phyloP scores from a whole-genome alignment of 2,888 invertebrate species.

The Arenicola marina region DNA sequence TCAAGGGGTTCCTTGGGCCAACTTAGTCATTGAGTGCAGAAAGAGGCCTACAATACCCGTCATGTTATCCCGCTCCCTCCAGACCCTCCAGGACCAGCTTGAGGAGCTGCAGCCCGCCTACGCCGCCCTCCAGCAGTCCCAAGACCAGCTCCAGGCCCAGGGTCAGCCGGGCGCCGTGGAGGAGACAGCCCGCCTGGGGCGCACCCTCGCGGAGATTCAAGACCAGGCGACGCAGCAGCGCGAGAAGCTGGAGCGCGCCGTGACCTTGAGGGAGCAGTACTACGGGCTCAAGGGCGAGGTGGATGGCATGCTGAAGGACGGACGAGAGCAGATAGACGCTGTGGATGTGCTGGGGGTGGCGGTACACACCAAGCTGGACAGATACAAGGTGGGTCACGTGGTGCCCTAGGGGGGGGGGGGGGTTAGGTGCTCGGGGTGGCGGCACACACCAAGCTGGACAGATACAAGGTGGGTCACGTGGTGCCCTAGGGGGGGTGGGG shows the following conservation, averaged over 20 bases:
- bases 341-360: constrained; percentile 39
- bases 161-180: constrained; percentile 51
- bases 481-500: no score
- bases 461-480: no score
- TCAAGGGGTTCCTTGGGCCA: no score
- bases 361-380: constrained; percentile 41
- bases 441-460: no score
- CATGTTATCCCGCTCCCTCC: no score
- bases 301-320: constrained; percentile 37
- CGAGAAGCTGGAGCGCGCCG: constrained; percentile 70
- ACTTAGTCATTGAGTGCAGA: no score
- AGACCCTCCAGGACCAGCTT: constrained; percentile 51
- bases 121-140: constrained; percentile 40
- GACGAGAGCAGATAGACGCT: constrained; percentile 41
- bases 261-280: constrained; percentile 85
- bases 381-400: constrained; percentile 43
- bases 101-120: constrained; percentile 43
- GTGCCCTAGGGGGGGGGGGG: no score
- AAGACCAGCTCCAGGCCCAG: constrained; percentile 70
- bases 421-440: no score
- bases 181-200: constrained; percentile 13
- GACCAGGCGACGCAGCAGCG: constrained; percentile 76
- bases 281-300: constrained; percentile 66
- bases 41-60: neutral
- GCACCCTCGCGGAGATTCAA: constrained; percentile 12